Evolutionary conservation across 2,888 invertebrate species (phyloP).

Genomic region (Tinea semifulvella): DNA sequence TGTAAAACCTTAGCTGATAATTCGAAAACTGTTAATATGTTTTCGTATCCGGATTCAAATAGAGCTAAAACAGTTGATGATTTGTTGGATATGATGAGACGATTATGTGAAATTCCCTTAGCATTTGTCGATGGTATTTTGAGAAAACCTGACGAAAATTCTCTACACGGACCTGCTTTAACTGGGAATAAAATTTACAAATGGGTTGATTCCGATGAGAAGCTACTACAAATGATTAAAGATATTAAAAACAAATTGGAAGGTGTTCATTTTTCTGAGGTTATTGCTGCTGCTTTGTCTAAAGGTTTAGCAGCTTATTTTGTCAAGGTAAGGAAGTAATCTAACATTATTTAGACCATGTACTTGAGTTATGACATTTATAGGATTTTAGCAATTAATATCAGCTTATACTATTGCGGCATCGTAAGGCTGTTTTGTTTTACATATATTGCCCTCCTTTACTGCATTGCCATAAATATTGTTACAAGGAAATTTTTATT

Average conservation of each 20-base stretch:
- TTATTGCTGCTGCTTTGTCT: constrained; percentile 55
- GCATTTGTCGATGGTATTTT: constrained; percentile 32
- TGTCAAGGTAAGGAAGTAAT: constrained; percentile 30
- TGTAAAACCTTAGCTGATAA: constrained; percentile 50
- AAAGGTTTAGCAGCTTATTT: constrained; percentile 50
- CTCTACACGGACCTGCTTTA: constrained; percentile 48
- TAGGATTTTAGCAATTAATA: too few species aligned
- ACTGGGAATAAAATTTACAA: constrained; percentile 46
- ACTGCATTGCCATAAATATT: too few species aligned
- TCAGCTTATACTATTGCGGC: too few species aligned
- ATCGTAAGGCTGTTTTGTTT: too few species aligned
- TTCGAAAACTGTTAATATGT: constrained; percentile 23
- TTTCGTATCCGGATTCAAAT: constrained; percentile 24
- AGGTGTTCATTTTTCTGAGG: constrained; percentile 48
- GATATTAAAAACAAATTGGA: constrained; percentile 33
- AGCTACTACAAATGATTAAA: constrained; percentile 39
- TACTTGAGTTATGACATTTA: too few species aligned
- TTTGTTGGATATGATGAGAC: constrained; percentile 29
- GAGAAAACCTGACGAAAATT: constrained; percentile 40
- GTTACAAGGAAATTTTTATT: too few species aligned
- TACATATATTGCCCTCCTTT: too few species aligned
- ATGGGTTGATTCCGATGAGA: constrained; percentile 41
- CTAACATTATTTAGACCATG: too few species aligned
- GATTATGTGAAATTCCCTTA: constrained; percentile 29
- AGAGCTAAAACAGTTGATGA: constrained; percentile 22